Evolutionary conservation across 2,888 invertebrate genomes (phyloP), one percentile per base, ranked within the genome.

Genomic region (Peribatodes rhomboidaria): DNA sequence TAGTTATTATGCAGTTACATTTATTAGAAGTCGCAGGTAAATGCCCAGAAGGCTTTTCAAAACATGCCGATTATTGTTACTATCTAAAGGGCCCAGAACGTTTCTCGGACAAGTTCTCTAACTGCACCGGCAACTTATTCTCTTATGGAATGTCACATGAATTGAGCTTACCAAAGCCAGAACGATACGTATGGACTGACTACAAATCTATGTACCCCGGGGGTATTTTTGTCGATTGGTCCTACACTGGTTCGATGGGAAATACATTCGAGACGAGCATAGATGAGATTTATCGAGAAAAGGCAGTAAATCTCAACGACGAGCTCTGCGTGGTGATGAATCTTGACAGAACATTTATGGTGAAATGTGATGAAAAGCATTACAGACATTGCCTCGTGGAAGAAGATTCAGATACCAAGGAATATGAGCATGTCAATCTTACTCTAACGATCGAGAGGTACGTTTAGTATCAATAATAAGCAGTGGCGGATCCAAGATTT

Each of bases 101-200:
- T 3, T 87, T 88, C 56, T 68, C 71, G 9, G 90, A 91, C 35
- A 85, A 80, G 56, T 92, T 89, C 69, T 76, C 81, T 39, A 82
- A 88, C 56, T 94, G 94, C 68, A 70, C 80, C 1, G 89, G 90
- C 1, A 94, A 94, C 65, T 71, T 84, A n/a, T 92, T 85, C 67
- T 84, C 86, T 0, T 72, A n/a, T n/a, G n/a, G n/a, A n/a, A n/a
- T n/a, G n/a, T n/a, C n/a, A n/a, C n/a, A n/a, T n/a, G n/a, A n/a
- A 42, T 73, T 89, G n/a, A 79, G 84, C 54, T 73, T 89, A 14
- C 75, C 79, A 0, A 81, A 79, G 61, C 65, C 80, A 11, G 79
- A 83, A 0, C 22, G 78, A n/a, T n/a, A n/a, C n/a, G 68, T 93
- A 72, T 94, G 94, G 94, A 86, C 89, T 0, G 92, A 93, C 56